Conservation (phyloP, 2,113 vertebrate genomes). For the Eurypyga helias region DNA sequence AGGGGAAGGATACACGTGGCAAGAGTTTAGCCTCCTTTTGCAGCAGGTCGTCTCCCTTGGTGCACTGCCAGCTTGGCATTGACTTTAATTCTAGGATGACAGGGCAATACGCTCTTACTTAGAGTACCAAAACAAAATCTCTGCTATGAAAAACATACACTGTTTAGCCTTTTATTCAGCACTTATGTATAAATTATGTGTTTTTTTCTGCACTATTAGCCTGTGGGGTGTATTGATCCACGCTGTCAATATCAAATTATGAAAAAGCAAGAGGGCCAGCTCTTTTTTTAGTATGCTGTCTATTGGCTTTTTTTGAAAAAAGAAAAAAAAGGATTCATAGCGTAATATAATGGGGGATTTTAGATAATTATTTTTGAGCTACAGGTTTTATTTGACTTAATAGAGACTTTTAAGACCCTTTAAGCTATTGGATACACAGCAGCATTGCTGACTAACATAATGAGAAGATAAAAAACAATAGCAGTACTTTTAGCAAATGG, state of each 20-base stretch:
- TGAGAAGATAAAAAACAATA: neutral
- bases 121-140: neutral
- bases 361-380: conserved; percentile 1
- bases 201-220: neutral
- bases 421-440: neutral
- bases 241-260: neutral
- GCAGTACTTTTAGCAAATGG: neutral
- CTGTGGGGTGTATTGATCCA: neutral
- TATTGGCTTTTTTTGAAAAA: neutral
- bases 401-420: neutral
- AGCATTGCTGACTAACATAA: neutral
- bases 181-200: neutral
- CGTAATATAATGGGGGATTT: neutral
- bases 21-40: neutral
- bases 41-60: neutral
- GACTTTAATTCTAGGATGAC: neutral
- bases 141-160: neutral
- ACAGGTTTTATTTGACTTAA: neutral
- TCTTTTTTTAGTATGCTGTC: neutral
- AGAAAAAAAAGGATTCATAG: neutral
- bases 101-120: neutral
- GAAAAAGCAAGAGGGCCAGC: neutral
- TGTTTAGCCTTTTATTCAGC: neutral
- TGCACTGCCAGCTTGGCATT: neutral
- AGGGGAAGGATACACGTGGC: neutral